phyloP scores from a whole-genome alignment of 1,140 invertebrate genomes.

The Platorchestia sp. region DNA sequence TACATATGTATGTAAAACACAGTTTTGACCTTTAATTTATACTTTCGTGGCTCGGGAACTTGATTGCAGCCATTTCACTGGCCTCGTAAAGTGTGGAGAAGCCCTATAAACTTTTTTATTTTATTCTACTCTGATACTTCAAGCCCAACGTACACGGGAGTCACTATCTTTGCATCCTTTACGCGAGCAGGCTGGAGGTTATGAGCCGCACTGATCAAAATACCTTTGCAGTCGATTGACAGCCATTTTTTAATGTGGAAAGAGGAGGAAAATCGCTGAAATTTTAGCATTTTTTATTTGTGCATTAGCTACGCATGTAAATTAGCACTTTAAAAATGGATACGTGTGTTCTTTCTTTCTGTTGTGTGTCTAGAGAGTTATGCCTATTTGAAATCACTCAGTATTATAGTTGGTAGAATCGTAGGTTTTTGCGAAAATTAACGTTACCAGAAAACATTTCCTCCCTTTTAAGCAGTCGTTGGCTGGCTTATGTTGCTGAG shows the following conservation, averaged over 20 bases:
- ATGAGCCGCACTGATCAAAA: not conserved
- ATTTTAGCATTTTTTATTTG: not conserved
- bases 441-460: not conserved
- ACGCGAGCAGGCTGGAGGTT: not conserved
- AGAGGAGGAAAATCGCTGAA: not conserved
- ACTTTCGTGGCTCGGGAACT: not conserved
- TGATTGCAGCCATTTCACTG: not conserved
- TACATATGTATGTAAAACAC: not conserved
- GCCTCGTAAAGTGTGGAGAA: not conserved
- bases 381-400: not conserved
- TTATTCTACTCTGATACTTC: not conserved
- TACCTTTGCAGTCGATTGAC: not conserved
- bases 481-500: not conserved
- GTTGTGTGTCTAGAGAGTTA: not conserved
- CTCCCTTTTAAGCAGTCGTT: not conserved
- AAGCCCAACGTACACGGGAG: not conserved
- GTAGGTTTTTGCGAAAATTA: not conserved
- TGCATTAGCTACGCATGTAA: not conserved
- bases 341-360: not conserved
- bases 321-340: not conserved
- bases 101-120: not conserved
- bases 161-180: not conserved
- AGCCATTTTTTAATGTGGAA: not conserved
- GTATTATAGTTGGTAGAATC: not conserved
- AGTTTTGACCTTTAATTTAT: not conserved